These are phyloP conservation scores for Temnothorax longispinosus DNA, from an alignment of 1,140 invertebrate genomes.

Conservation along the genomic window DNA sequence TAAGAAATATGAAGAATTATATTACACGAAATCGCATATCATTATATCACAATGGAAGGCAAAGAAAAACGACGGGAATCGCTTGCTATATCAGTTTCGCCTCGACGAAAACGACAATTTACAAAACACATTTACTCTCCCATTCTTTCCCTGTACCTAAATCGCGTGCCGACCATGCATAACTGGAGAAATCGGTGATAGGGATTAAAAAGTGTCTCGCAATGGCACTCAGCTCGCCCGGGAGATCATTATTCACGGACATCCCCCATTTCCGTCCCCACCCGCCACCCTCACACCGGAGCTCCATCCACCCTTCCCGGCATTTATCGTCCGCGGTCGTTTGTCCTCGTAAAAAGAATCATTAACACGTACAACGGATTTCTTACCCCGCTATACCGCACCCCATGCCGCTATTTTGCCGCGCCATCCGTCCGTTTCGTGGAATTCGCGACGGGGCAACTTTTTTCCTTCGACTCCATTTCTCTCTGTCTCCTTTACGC, in stretches of 20 bases:
- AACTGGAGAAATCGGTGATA: neutral
- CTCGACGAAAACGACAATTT: neutral
- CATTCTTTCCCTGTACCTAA: neutral
- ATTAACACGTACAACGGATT: conserved; percentile 71
- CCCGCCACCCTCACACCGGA: neutral
- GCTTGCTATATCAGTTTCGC: neutral
- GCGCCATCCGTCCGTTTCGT: neutral
- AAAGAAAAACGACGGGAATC: neutral
- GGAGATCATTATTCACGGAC: conserved; percentile 66
- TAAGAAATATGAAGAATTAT: neutral
- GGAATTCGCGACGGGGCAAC: conserved; percentile 16
- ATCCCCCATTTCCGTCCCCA: neutral
- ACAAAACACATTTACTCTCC: neutral
- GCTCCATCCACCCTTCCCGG: neutral
- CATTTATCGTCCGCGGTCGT: conserved; percentile 69
- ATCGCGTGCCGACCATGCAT: neutral
- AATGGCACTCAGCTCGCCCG: neutral
- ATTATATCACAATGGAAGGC: neutral
- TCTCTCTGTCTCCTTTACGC: conserved; percentile 38
- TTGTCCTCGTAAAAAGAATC: conserved; percentile 75
- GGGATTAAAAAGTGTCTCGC: conserved; percentile 57
- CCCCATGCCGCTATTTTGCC: conserved; percentile 19
- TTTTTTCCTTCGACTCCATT: conserved; percentile 36
- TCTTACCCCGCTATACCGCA: conserved; percentile 54
- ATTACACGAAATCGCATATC: neutral